phyloP scores from a whole-genome alignment of 1,140 invertebrate genomes.

The Sminthurides bifidus region DNA sequence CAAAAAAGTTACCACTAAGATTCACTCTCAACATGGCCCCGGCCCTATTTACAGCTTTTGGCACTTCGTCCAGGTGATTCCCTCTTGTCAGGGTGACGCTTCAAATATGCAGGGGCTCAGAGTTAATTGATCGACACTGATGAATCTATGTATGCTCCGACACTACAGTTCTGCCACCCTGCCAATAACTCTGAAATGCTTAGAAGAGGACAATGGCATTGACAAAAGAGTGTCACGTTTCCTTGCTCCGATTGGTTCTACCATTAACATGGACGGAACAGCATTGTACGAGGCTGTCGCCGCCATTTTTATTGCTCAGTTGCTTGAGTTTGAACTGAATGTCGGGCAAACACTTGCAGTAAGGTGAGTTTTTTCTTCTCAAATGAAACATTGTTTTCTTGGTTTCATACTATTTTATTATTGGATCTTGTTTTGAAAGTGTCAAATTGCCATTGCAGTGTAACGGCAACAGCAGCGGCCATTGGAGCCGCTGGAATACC shows the following conservation, averaged over 20 bases:
- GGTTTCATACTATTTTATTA: not conserved
- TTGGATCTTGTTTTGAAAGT: not conserved
- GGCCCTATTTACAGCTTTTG: constrained; percentile 42
- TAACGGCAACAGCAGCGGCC: constrained; percentile 51
- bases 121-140: not conserved
- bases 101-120: not conserved
- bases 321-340: constrained; percentile 37
- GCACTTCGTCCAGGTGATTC: constrained; percentile 35
- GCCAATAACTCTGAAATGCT: constrained; percentile 50
- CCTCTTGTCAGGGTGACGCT: not conserved
- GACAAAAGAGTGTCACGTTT: constrained; percentile 51
- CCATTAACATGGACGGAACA: constrained; percentile 49
- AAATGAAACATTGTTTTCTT: no score
- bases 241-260: constrained; percentile 52
- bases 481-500: constrained; percentile 54
- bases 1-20: constrained; percentile 38
- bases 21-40: constrained; percentile 40
- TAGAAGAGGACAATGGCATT: constrained; percentile 50
- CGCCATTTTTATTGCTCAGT: constrained; percentile 54
- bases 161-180: constrained; percentile 47
- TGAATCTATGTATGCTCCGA: not conserved
- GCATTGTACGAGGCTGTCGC: constrained; percentile 56
- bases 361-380: no score
- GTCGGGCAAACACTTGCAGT: not conserved
- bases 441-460: constrained; percentile 36